phyloP scores from a whole-genome alignment of 2,888 invertebrate species.

The Acronicta alni region DNA sequence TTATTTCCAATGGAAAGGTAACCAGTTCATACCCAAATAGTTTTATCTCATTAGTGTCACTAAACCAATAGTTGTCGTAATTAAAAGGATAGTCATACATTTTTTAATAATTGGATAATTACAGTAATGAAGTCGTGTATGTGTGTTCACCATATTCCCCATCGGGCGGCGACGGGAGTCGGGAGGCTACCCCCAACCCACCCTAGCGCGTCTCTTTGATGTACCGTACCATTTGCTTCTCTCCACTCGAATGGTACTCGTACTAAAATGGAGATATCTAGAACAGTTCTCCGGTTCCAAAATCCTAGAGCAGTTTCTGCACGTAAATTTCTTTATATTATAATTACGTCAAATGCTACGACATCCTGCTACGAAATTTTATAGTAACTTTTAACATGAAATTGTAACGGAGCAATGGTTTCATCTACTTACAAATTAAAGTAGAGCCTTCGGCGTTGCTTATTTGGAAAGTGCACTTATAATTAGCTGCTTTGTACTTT shows the following conservation, averaged over 20 bases:
- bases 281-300: not conserved
- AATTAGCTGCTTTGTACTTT: constrained; percentile 32
- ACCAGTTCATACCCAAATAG: constrained; percentile 30
- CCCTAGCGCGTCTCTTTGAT: constrained; percentile 68
- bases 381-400: constrained; percentile 1
- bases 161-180: constrained; percentile 61
- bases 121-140: constrained; percentile 83
- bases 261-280: constrained; percentile 13
- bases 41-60: constrained; percentile 45
- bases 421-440: constrained; percentile 12
- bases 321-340: not conserved
- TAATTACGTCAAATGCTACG: not conserved
- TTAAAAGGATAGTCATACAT: constrained; percentile 65
- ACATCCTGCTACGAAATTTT: not conserved
- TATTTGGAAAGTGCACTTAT: constrained; percentile 38
- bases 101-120: constrained; percentile 85
- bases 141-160: constrained; percentile 80
- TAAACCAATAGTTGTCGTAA: constrained; percentile 50
- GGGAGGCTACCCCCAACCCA: constrained; percentile 61
- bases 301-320: too few relatives aligned
- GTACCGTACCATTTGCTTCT: constrained; percentile 64
- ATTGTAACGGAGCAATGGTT: constrained; percentile 13
- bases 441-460: constrained; percentile 21
- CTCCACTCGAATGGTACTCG: constrained; percentile 61
- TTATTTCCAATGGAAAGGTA: constrained; percentile 33